phyloP scores from a whole-genome alignment of 2,797 vertebrate species.

The Babyrousa celebensis region DNA sequence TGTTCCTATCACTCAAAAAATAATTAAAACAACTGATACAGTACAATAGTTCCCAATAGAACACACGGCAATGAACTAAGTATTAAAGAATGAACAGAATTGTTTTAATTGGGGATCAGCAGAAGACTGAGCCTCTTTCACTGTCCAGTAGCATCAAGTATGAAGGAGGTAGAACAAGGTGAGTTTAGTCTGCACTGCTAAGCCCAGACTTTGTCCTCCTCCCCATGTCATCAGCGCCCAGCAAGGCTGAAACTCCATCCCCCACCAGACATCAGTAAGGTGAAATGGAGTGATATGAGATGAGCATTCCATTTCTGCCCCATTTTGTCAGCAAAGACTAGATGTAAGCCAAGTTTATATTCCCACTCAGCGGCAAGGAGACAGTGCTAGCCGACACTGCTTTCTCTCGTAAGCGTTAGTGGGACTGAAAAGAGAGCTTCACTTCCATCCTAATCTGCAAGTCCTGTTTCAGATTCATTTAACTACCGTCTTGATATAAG shows the following conservation, averaged over 20 bases:
- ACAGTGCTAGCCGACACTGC: not conserved
- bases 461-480: not conserved
- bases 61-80: not conserved
- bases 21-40: not conserved
- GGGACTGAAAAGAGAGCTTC: not conserved
- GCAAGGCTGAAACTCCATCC: not conserved
- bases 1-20: conserved; percentile 20
- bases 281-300: not conserved
- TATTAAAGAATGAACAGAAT: not conserved
- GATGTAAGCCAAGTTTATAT: not conserved
- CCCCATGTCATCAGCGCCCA: not conserved
- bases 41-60: not conserved
- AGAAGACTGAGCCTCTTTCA: not conserved
- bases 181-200: not conserved
- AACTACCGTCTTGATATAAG: not conserved
- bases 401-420: not conserved
- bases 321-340: not conserved
- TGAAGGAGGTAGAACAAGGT: not conserved
- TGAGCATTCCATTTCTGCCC: not conserved
- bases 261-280: not conserved
- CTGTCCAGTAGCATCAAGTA: not conserved
- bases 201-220: not conserved
- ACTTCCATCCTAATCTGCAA: not conserved
- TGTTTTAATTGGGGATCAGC: not conserved
- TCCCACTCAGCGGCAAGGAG: not conserved